These are phyloP conservation scores for Theocolax elegans DNA, from an alignment of 1,140 invertebrate species.

Conservation along the genomic window DNA sequence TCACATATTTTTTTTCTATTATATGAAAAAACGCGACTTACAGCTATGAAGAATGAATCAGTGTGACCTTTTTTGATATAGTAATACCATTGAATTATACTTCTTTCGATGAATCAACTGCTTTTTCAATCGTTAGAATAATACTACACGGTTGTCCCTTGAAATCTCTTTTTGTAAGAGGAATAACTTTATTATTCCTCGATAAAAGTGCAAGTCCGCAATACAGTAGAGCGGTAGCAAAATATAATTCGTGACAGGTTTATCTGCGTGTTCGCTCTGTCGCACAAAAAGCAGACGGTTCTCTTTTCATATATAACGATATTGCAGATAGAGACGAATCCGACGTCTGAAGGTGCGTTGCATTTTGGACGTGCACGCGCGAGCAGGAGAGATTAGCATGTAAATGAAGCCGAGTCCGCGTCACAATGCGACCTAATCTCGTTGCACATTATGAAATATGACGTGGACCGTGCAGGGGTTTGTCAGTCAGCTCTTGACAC, in stretches of 20 bases:
- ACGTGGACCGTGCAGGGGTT: slow-evolving; percentile 52
- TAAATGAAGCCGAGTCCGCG: slow-evolving; percentile 55
- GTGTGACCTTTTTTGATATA: no score
- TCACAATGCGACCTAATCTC: slow-evolving; percentile 60
- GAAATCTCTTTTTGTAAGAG: not conserved
- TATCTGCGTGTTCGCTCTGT: slow-evolving; percentile 28
- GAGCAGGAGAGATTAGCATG: slow-evolving; percentile 55
- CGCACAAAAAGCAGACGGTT: no score
- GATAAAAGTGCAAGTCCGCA: no score
- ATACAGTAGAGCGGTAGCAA: no score
- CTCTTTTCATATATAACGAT: no score
- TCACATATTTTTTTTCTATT: no score
- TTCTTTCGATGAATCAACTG: no score
- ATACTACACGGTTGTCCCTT: not conserved
- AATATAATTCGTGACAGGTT: slow-evolving; percentile 29
- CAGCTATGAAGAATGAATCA: no score
- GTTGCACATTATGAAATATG: slow-evolving; percentile 60
- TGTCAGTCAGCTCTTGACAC: slow-evolving; percentile 54
- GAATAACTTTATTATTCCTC: not conserved
- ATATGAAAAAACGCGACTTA: not conserved
- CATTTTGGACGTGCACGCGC: slow-evolving; percentile 10
- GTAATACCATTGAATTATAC: no score
- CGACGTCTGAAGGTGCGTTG: slow-evolving; percentile 26
- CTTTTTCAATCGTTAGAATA: not conserved
- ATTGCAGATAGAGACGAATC: slow-evolving; percentile 24